Base-by-base conservation (phyloP, 2,888 invertebrate species). In the Stramonita haemastoma region DNA sequence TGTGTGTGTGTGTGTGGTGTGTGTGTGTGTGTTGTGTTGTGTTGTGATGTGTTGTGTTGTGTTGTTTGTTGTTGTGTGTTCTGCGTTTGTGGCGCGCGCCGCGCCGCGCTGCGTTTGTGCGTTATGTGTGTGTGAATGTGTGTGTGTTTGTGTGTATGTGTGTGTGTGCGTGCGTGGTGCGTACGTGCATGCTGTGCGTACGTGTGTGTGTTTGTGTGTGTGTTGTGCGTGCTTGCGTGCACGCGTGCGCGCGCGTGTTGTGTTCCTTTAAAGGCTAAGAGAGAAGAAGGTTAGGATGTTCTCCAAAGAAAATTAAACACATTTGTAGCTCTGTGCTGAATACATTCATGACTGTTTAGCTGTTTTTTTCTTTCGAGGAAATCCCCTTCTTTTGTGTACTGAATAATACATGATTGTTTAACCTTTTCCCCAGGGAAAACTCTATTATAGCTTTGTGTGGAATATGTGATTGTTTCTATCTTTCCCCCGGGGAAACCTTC, bases 101-200 rank as follows among this genome's bases (percentile, higher is more conserved):
- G n/a, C n/a, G n/a, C n/a, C n/a, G n/a, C n/a, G n/a, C n/a, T 83
- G 83, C 36, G 83, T 83, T 2, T 11, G 83, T 84, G 84, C 34
- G 84, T 84, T 60, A 60, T 86, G n/a, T 22, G 86, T 66, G 66
- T 66, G 60, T 32, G 60, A 60, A 22, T 86, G 57, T 86, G 86
- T 86, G 86, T 29, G 86, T 86, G 86, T 46, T 8, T 6, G 84
- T 56, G 32, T 86, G 36, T 32, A 11, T 86, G 22, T 8, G 83
- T 81, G 34, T 81, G 32, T 81, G 81, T 83, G 34, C 13, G 34
- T 34, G 83, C 5, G 84, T 56, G 34, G 26, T 56, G 84, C 8
- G 6, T 29, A 29, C 46, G 26, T 84, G 84, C 46, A 29, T 57
- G 84, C 46, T 84, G 56, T 57, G n/a, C n/a, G 84, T 84, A 56